Evolutionary conservation across 2,797 vertebrate species (phyloP), one percentile per base, ranked within the genome.

Genomic region (Furcifer pardalis): DNA sequence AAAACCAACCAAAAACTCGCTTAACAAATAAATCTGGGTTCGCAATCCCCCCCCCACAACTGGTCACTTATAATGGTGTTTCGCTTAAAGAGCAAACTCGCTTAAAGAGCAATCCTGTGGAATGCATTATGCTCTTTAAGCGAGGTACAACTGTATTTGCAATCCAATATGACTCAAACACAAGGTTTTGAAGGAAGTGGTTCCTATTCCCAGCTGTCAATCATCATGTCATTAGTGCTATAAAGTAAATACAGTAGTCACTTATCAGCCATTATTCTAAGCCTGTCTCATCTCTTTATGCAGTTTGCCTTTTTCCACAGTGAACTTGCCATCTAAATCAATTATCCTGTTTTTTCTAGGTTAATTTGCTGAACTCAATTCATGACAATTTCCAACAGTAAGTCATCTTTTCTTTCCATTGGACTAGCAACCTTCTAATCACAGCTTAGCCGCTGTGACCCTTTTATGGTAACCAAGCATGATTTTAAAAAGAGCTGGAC

Each of bases 321-420:
- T 27, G 46, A 73, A 65, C 25, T 10, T 59, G 68, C 9, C 81
- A 68, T 35, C n/a, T 3, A 73, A 46, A 74, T 44, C n/a, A 17
- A 5, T 32, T 15, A 32, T 69, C 84, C 72, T 65, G 56, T 30
- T 23, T 80, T 89, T 81, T 87, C 8, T 81, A 99, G 98, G 98
- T 99, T 88, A 99, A 97, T 91, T 95, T 99, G 88, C 95, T 99
- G 89, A 99, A 99, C 94, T 99, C 98, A 83, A 97, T 99, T 85
- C 97, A 99, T 69, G 98, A 99, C 95, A 99, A 99, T 96, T 99
- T 99, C 93, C 97, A 98, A 46, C 98, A 98, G 98, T 99, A 91
- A 98, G 98, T 98, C 92, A 65, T 1, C 1, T n/a, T 19, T 8
- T 1, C n/a, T 85, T 44, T 84, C 12, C 9, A 27, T 25, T 27